Evolutionary conservation across 2,113 vertebrate genomes (phyloP).

Genomic region (Tenrec ecaudatus): DNA sequence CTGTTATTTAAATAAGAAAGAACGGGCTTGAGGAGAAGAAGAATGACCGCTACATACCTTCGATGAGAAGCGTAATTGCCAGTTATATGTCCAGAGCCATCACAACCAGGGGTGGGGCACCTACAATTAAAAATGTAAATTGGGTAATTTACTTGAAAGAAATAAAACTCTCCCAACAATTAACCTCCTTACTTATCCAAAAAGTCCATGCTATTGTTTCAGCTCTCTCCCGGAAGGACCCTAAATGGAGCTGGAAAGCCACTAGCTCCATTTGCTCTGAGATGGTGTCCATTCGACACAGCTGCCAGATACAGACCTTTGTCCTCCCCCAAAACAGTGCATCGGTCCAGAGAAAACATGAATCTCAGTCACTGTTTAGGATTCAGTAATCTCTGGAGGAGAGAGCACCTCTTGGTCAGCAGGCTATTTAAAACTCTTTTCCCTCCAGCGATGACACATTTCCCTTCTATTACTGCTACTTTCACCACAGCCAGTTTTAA

Average conservation of each 20-base stretch:
- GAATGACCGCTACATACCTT: constrained; percentile 89
- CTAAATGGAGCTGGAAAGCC: rapidly evolving
- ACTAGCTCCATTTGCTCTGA: not conserved
- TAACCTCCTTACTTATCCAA: not conserved
- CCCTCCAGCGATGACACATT: not conserved
- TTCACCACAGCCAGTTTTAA: not conserved
- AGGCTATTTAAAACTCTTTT: not conserved
- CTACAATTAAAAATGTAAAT: constrained; percentile 88
- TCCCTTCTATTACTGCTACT: not conserved
- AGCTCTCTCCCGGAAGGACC: not conserved
- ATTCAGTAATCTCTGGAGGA: not conserved
- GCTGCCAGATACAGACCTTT: not conserved
- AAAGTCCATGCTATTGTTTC: not conserved
- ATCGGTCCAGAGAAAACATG: not conserved
- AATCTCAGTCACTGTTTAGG: not conserved
- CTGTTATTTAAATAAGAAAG: not conserved
- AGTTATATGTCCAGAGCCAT: constrained; percentile 99
- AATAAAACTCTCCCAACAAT: not conserved
- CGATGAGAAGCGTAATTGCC: constrained; percentile 99
- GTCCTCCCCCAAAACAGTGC: not conserved
- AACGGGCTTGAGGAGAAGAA: not conserved
- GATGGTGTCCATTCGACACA: not conserved
- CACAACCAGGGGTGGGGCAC: constrained; percentile 98
- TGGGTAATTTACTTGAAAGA: not conserved
- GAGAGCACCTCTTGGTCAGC: not conserved